Evolutionary conservation across 1,140 invertebrate species (phyloP), one percentile per base, ranked within the genome.

Genomic region (Panulirus ornatus): DNA sequence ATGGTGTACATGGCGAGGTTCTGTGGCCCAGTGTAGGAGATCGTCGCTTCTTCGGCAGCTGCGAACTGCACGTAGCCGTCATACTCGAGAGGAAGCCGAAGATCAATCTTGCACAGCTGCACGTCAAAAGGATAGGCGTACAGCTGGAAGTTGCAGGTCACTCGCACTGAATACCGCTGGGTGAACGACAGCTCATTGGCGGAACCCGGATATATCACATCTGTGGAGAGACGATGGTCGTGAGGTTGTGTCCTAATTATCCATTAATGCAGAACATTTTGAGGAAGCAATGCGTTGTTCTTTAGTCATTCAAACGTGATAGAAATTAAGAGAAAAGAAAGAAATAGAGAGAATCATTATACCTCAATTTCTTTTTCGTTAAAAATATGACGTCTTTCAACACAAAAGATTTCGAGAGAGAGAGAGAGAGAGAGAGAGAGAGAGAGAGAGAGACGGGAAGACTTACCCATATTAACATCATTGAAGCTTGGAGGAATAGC

Each of bases 121-220:
- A 40, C 54, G 70, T 90, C 88, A 44, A 90, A 90, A 11, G 88
- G 88, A 63, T 90, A 90, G 8, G 81, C 47, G 81, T 84, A 90
- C 36, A 90, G 71, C 71, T 90, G 38, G 19, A 90, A 75, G 42
- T 58, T 16, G 44, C 88, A 90, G 22, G 66, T 78, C 19, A 90
- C 54, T 19, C 84, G 71, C 19, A 54, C 88, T 27, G 71, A 58
- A n/a, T 63, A 58, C 38, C 30, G n/a, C 47, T 51, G 71, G 2
- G n/a, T 38, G 9, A 86, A 22, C 16, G 38, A 75, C 36, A 86
- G 40, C 0, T 16, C 14, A 19, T 36, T 38, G 5, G 40, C 3
- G 2, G 34, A 51, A 3, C 81, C 88, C 22, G 70, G 19, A 58
- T 84, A 78, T 36, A 84, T 40, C 38, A 51, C 22, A 34, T 90